A percentile compares a stretch with the other conserved stretches of the same genome.
phyloP scores from a whole-genome alignment of 2,797 vertebrate genomes.

The Helostoma temminkii region DNA sequence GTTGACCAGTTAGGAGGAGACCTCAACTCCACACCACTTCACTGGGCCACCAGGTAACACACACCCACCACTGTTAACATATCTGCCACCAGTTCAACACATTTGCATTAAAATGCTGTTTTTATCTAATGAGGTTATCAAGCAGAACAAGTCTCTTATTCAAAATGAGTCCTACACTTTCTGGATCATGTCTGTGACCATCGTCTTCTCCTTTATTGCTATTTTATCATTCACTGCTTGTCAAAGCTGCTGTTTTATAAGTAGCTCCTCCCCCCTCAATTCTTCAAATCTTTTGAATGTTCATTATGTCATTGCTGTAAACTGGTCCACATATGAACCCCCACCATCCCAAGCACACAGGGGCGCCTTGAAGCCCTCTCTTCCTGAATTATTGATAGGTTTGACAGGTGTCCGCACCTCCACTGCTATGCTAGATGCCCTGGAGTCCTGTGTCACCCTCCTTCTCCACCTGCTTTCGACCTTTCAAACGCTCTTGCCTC shows the following conservation, averaged over 20 bases:
- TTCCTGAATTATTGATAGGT: constrained; percentile 71
- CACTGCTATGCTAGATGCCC: not conserved
- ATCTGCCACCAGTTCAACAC: not conserved
- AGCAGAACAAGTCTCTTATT: too few relatives aligned
- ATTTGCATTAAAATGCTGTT: not conserved
- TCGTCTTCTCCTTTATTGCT: not conserved
- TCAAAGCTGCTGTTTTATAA: not conserved
- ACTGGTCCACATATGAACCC: constrained; percentile 16
- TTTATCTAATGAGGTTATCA: too few relatives aligned
- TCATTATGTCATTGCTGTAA: constrained; percentile 2
- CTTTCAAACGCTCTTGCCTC: constrained; percentile 46
- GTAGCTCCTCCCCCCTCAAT: not conserved
- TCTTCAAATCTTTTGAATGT: not conserved
- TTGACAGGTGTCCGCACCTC: constrained; percentile 24
- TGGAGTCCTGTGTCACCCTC: constrained; percentile 36
- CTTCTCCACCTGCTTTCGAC: constrained; percentile 29
- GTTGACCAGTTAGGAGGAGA: constrained; percentile 99
- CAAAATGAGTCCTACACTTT: not conserved
- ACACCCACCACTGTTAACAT: not conserved
- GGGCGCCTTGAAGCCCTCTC: constrained; percentile 3
- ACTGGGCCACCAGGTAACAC: constrained; percentile 97
- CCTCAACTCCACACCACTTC: constrained; percentile 97
- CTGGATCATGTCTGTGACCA: not conserved
- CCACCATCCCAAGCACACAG: not conserved
- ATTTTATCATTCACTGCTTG: not conserved